These are phyloP conservation scores for Rhizomys pruinosus DNA, from an alignment of 2,113 vertebrate species.

Conservation along the genomic window DNA sequence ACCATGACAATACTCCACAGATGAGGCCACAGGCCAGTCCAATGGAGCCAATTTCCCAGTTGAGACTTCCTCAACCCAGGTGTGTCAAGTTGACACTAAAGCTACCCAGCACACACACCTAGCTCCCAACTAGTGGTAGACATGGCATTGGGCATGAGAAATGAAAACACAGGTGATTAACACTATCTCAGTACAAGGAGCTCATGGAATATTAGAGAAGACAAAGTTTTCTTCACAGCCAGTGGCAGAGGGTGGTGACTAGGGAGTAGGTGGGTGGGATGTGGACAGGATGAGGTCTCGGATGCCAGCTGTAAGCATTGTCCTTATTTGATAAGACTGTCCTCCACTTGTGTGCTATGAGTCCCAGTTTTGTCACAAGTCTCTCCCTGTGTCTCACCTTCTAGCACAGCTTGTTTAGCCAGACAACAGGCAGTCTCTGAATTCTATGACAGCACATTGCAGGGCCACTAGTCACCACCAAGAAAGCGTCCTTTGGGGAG, in stretches of 20 bases:
- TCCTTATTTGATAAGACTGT: neutral
- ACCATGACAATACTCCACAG: too few species aligned
- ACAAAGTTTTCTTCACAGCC: neutral
- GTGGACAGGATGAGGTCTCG: neutral
- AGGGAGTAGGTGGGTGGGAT: too few species aligned
- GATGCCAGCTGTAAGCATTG: neutral
- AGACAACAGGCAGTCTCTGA: neutral
- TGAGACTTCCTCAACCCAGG: too few species aligned
- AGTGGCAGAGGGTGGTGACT: fast-evolving
- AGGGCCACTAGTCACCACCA: neutral
- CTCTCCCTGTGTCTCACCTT: neutral
- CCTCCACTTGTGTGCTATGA: too few species aligned
- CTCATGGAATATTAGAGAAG: neutral
- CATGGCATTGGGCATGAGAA: too few species aligned
- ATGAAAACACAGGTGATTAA: neutral
- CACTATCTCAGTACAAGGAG: neutral
- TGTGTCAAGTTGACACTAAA: too few species aligned
- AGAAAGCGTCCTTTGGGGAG: neutral
- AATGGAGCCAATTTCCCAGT: too few species aligned
- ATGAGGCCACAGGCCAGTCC: too few species aligned
- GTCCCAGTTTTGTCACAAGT: neutral
- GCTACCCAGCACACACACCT: too few species aligned
- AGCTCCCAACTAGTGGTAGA: neutral
- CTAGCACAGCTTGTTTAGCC: neutral
- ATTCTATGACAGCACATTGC: neutral